Evolutionary conservation across 2,797 vertebrate genomes (phyloP).

Genomic region (Lophotriccus pileatus): DNA sequence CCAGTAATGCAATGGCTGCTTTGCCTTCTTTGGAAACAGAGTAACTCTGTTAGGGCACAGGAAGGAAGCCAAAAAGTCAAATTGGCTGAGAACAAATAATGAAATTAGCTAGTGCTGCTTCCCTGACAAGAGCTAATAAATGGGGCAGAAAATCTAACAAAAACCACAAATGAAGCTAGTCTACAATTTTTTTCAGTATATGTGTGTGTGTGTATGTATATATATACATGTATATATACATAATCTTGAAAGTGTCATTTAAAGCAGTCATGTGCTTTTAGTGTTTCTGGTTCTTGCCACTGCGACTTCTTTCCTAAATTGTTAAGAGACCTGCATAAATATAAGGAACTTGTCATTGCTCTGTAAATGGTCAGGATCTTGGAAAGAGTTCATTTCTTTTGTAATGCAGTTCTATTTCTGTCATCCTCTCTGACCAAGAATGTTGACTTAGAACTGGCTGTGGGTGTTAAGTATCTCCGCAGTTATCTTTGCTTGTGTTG

Average conservation of each 20-base stretch:
- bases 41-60: slow-evolving; percentile 29
- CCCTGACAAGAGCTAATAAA: slow-evolving; percentile 3
- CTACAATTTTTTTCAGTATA: neutral
- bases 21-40: slow-evolving; percentile 63
- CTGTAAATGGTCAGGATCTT: slow-evolving; percentile 39
- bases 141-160: slow-evolving; percentile 31
- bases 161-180: neutral
- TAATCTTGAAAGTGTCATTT: neutral
- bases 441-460: slow-evolving; percentile 39
- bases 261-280: neutral
- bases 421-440: slow-evolving; percentile 40
- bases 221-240: rapidly evolving
- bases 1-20: neutral
- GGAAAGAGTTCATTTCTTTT: slow-evolving; percentile 9
- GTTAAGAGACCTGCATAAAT: neutral
- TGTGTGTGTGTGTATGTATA: neutral
- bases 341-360: neutral
- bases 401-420: slow-evolving; percentile 53
- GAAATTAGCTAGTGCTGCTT: slow-evolving; percentile 50
- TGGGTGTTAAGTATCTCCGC: neutral
- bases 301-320: slow-evolving; percentile 1
- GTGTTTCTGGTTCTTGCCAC: neutral
- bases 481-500: slow-evolving; percentile 36
- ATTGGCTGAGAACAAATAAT: slow-evolving; percentile 41
- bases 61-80: slow-evolving; percentile 56